phyloP scores from a whole-genome alignment of 2,797 vertebrate genomes.

The Hybognathus amarus region DNA sequence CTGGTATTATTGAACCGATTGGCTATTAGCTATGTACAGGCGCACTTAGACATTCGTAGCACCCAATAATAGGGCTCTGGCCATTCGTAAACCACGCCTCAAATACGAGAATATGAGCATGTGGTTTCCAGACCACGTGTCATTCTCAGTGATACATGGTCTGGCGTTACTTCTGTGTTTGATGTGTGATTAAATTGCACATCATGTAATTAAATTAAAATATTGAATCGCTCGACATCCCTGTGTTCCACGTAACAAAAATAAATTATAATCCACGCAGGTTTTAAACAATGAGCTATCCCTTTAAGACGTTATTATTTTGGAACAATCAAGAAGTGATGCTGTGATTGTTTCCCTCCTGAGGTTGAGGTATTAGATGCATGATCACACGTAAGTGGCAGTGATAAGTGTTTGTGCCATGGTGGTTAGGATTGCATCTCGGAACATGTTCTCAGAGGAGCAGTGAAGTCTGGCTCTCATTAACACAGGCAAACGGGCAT shows the following conservation, averaged over 20 bases:
- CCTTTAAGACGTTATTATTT: background rate
- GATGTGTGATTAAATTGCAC: too few relatives aligned
- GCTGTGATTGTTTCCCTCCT: conserved; percentile 1
- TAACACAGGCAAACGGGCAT: conserved; percentile 53
- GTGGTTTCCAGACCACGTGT: too few relatives aligned
- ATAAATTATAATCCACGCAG: background rate
- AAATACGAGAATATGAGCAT: too few relatives aligned
- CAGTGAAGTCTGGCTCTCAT: conserved; percentile 57
- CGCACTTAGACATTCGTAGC: too few relatives aligned
- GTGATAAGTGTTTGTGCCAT: conserved; percentile 42
- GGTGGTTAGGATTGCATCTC: conserved; percentile 46
- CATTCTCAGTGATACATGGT: too few relatives aligned
- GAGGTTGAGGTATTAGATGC: conserved; percentile 22
- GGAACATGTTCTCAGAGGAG: conserved; percentile 38
- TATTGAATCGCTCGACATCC: background rate
- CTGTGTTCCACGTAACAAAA: background rate
- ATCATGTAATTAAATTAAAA: too few relatives aligned
- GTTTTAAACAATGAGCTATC: background rate
- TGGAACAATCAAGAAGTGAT: background rate
- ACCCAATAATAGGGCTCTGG: too few relatives aligned
- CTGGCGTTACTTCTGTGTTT: too few relatives aligned
- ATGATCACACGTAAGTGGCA: conserved; percentile 44
- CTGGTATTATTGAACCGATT: too few relatives aligned
- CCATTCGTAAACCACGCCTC: too few relatives aligned
- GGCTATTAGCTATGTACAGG: too few relatives aligned